Conservation (phyloP, 1,140 invertebrate species). For the Diorhabda sublineata region DNA sequence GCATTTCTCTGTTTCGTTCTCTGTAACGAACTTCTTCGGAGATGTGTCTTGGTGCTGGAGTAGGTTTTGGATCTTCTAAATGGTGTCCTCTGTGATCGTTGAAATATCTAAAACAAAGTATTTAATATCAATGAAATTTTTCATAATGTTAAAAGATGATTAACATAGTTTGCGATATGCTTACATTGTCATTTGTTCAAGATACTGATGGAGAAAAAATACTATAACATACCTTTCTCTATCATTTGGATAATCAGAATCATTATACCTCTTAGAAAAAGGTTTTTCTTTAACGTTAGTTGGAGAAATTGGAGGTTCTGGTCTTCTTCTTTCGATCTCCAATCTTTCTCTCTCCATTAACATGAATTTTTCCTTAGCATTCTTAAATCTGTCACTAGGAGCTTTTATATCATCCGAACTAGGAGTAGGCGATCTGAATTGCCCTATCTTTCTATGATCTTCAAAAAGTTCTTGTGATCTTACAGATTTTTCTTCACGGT, state of each 20-base stretch:
- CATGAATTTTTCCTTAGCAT: constrained; percentile 78
- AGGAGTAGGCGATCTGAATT: constrained; percentile 49
- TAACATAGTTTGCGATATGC: too few species aligned
- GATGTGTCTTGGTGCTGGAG: constrained; percentile 37
- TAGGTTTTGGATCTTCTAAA: constrained; percentile 28
- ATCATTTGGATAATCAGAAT: constrained; percentile 29
- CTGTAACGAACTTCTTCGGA: constrained; percentile 39
- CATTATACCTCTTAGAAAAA: constrained; percentile 39
- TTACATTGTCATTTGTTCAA: not conserved
- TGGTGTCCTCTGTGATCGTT: constrained; percentile 25
- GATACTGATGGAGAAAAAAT: not conserved
- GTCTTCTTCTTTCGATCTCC: constrained; percentile 48
- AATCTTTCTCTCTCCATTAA: constrained; percentile 68
- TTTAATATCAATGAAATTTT: too few species aligned
- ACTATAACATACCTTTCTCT: constrained; percentile 24
- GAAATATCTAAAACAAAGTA: constrained; percentile 22
- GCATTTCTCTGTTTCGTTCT: constrained; percentile 32
- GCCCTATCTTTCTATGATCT: constrained; percentile 42
- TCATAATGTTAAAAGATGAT: too few species aligned
- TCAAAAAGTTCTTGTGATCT: constrained; percentile 21
- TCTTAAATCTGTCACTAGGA: constrained; percentile 73
- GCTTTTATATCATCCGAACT: constrained; percentile 53
- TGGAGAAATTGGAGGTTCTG: constrained; percentile 38
- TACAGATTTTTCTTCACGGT: constrained; percentile 16
- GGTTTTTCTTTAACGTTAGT: constrained; percentile 28